Evolutionary conservation across 2,113 vertebrate genomes (phyloP), one percentile per base, ranked within the genome.

Genomic region (Lepisosteus oculatus): DNA sequence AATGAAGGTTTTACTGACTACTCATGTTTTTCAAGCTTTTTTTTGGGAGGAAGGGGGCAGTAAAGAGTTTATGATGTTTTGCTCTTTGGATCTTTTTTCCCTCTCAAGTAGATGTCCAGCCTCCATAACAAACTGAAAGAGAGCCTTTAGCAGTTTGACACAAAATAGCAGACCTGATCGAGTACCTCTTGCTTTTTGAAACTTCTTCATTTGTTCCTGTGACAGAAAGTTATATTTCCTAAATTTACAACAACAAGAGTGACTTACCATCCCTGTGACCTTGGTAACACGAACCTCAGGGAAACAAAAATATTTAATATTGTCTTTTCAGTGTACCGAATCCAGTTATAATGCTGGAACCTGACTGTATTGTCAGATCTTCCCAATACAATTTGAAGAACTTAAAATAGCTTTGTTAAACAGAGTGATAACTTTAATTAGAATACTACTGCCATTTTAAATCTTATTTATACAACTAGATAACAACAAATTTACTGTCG

Each of bases 331-430:
- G 42, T 85, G 75, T 80, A 80, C 84, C 80, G 71, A 83, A 59
- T 81, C 84, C 85, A 80, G 84, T 84, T 86, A 84, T 64, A 41
- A 68, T 74, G 13, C 4, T 64, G 65, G 70, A 17, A 72, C 15
- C 11, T 55, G n/a, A 59, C n/a, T 59, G 56, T 59, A 12, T 9
- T 51, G 47, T 51, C 9, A 51, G 9, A 29, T 29, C 29, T 29
- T 29, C 29, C 29, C 29, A 29, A 29, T 29, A 29, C 29, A 29
- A 29, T 29, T 29, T 29, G 29, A 29, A 29, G 29, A 29, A 29
- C 29, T 29, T 29, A 29, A 29, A 29, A 29, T 29, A 29, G 29
- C 29, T 29, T 29, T 29, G 29, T 29, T 29, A 29, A 29, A 29
- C 29, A 29, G 29, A 29, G 29, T 29, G 29, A 29, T 29, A 29